Percentiles rank a stretch among this genome's conserved stretches.
Evolutionary conservation across 2,113 vertebrate species (phyloP).

Genomic region (Actenoides hombroni): DNA sequence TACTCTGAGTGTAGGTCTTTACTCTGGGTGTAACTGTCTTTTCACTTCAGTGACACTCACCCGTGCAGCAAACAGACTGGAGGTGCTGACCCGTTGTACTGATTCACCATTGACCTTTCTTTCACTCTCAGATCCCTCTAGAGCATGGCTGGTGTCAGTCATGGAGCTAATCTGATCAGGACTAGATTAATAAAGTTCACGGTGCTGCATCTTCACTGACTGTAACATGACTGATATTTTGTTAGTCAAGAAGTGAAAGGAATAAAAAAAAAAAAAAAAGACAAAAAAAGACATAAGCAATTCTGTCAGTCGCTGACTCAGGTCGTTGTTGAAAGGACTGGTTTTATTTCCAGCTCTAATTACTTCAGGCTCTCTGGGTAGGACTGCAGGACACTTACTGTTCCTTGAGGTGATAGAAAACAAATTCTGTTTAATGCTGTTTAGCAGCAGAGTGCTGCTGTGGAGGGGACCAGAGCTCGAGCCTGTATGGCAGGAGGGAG

Average conservation of each 20-base stretch:
- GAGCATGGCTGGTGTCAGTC: background rate
- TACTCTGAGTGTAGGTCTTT: background rate
- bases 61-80: background rate
- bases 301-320: background rate
- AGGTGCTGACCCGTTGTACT: background rate
- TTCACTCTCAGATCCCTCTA: background rate
- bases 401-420: background rate
- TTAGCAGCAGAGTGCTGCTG: background rate
- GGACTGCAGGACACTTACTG: background rate
- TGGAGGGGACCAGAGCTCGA: background rate
- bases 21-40: background rate
- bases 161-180: background rate
- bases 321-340: background rate
- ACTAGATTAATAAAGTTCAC: background rate
- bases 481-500: background rate
- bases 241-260: background rate
- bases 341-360: background rate
- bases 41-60: background rate
- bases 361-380: background rate
- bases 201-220: background rate
- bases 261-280: no score
- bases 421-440: background rate
- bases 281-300: background rate
- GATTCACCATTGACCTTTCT: background rate
- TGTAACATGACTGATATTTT: background rate